Evolutionary conservation across 2,888 invertebrate species (phyloP), one percentile per base, ranked within the genome.

Genomic region (Acronicta leporina): DNA sequence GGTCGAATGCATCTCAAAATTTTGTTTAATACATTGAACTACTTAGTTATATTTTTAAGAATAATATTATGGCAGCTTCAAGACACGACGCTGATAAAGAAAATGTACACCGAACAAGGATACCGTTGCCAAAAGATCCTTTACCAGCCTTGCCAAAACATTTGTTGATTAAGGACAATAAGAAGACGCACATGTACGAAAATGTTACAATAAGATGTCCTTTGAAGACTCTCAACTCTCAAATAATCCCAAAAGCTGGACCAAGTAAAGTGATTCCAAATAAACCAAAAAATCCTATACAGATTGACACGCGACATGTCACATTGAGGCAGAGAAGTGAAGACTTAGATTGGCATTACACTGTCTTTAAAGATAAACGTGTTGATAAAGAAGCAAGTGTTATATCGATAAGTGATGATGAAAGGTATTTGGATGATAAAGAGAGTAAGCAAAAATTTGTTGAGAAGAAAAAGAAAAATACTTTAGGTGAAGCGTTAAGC

Each of bases 101-200:
- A 75, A 92, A 92, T 68, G 47, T 77, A 2, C 63, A 67, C 2
- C 75, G 63, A 62, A 84, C 90, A 3, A 88, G 76, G 82, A 92
- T 92, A 64, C 92, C 92, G 2, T 42, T 92, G 27, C 92, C 90
- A 0, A 44, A 82, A 16, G 65, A 87, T 14, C 88, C 88, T 1
- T 70, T 92, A 48, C 90, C 92, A 16, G 81, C 84, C 0, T 54
- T 92, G 52, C 87, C 91, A 0, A 83, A 77, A 40, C 79, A 83
- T 73, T 76, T 90, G 40, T 48, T 88, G 2, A 69, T 68, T 47
- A 70, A 67, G 47, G 76, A 79, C 13, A 64, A 69, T 50, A 56
- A 75, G 52, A 43, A 63, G 35, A 56, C 41, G 8, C 56, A 61
- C 0, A 57, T 47, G 20, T 54, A 54, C 45, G 42, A 15, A 38